phyloP scores from a whole-genome alignment of 2,888 invertebrate genomes.

The Brachylomia viminalis region DNA sequence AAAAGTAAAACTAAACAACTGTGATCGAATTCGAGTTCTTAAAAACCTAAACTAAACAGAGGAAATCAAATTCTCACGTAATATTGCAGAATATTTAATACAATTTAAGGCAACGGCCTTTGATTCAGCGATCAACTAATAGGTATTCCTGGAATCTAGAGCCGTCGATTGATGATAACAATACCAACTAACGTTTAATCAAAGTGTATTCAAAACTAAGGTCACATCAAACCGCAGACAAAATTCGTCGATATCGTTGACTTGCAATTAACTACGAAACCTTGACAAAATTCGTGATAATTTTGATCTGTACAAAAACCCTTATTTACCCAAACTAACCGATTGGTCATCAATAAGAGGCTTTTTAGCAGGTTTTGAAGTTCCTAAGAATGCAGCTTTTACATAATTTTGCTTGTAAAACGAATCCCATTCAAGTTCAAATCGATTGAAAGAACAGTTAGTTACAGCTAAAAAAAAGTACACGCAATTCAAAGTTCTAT shows the following conservation, averaged over 20 bases:
- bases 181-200: constrained; percentile 45
- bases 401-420: neutral
- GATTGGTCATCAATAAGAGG: constrained; percentile 16
- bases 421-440: constrained; percentile 25
- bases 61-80: constrained; percentile 22
- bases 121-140: neutral
- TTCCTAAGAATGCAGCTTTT: neutral
- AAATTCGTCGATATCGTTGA: constrained; percentile 32
- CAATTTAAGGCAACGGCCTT: constrained; percentile 16
- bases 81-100: constrained; percentile 22
- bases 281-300: constrained; percentile 44
- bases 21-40: neutral
- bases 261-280: constrained; percentile 32
- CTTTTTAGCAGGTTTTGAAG: neutral
- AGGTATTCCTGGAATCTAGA: constrained; percentile 53
- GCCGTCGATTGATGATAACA: constrained; percentile 33
- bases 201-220: constrained; percentile 54
- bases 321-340: constrained; percentile 1
- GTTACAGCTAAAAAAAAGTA: constrained; percentile 8
- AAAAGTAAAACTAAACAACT: neutral
- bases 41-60: constrained; percentile 10
- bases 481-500: constrained; percentile 25
- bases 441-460: constrained; percentile 15
- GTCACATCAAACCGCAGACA: constrained; percentile 53
- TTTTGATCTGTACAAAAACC: constrained; percentile 16